Conservation (phyloP, 2,888 invertebrate species). For the Dicyrtomina minuta region DNA sequence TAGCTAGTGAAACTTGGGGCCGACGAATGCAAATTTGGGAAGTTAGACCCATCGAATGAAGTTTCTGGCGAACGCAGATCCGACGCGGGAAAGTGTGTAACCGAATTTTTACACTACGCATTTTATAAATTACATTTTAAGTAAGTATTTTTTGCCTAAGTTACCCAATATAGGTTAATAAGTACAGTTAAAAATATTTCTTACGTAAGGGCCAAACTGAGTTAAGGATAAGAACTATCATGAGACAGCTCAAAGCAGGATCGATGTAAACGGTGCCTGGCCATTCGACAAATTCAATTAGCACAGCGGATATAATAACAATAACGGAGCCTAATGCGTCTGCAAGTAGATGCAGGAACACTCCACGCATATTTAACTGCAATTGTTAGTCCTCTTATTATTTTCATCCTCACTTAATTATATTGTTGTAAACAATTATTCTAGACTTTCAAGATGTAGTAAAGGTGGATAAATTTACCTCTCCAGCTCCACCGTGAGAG, state of each 20-base stretch:
- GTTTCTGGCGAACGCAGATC: too few species aligned
- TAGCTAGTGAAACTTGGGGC: too few species aligned
- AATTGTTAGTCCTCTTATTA: conserved; percentile 15
- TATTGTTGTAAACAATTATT: too few species aligned
- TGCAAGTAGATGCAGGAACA: conserved; percentile 95
- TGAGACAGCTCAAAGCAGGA: conserved; percentile 85
- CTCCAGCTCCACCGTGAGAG: conserved; percentile 55
- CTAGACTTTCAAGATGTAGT: too few species aligned
- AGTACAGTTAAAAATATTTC: conserved; percentile 41
- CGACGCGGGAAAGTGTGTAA: too few species aligned
- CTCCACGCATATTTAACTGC: conserved; percentile 99
- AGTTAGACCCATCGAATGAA: too few species aligned
- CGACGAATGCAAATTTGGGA: too few species aligned
- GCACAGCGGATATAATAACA: conserved; percentile 79
- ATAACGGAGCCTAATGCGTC: conserved; percentile 95
- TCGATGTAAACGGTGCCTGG: conserved; percentile 77
- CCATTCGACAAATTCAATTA: conserved; percentile 71
- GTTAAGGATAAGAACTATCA: conserved; percentile 81
- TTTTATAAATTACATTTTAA: too few species aligned
- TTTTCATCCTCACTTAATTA: neutral
- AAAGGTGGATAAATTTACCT: too few species aligned
- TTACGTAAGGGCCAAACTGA: conserved; percentile 82
- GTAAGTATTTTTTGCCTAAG: too few species aligned
- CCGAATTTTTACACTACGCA: too few species aligned
- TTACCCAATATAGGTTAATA: too few species aligned